Percentiles rank a stretch among this genome's conserved stretches.
These are phyloP conservation scores for Thripadectes ignobilis DNA, from an alignment of 2,797 vertebrate genomes.

Conservation along the genomic window DNA sequence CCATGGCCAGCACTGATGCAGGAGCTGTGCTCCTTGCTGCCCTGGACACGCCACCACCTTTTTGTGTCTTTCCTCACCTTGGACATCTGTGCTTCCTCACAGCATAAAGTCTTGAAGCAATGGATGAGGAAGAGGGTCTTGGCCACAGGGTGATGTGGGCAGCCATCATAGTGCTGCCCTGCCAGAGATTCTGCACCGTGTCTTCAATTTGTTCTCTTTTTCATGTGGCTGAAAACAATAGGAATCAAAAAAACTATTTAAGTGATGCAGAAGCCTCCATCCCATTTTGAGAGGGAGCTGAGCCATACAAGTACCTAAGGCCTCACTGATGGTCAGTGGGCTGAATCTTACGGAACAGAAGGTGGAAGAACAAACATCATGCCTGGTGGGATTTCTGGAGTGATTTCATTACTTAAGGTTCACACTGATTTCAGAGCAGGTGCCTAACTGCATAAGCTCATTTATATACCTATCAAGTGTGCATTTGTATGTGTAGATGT, in stretches of 20 bases:
- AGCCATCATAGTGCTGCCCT: not conserved
- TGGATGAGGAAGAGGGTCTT: not conserved
- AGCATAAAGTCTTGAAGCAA: not conserved
- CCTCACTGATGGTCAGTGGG: not conserved
- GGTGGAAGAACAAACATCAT: not conserved
- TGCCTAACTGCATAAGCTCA: not conserved
- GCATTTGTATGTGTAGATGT: not conserved
- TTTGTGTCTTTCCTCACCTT: not conserved
- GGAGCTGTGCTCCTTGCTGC: not conserved
- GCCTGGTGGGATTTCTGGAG: not conserved
- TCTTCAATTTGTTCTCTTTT: not conserved
- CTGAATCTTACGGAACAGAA: not conserved
- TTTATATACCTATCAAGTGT: not conserved
- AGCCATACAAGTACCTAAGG: not conserved
- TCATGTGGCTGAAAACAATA: not conserved
- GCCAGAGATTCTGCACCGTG: fast-evolving
- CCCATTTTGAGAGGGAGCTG: not conserved
- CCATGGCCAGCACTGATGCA: fast-evolving
- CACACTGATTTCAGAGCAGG: not conserved
- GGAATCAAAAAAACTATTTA: not conserved
- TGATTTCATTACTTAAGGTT: not conserved
- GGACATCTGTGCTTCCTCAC: not conserved
- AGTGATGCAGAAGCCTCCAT: not conserved
- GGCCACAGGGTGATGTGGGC: not conserved
- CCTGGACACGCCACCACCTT: not conserved